phyloP scores from a whole-genome alignment of 2,113 vertebrate species.

The Pituophis catenifer region DNA sequence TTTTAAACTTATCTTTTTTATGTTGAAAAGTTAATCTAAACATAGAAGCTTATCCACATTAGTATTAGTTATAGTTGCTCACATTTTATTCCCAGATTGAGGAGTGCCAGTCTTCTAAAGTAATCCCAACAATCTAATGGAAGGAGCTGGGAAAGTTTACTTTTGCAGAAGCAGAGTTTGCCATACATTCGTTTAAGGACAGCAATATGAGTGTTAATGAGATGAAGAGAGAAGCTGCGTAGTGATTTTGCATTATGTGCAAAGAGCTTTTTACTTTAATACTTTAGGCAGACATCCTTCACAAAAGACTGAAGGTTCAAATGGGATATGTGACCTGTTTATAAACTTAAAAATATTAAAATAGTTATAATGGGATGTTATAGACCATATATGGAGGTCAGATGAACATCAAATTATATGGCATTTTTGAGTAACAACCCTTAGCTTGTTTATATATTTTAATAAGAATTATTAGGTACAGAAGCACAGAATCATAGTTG shows the following conservation, averaged over 20 bases:
- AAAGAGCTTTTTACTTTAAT: conserved; percentile 59
- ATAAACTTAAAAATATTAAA: conserved; percentile 46
- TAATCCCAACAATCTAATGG: conserved; percentile 45
- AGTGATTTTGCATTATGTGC: conserved; percentile 48
- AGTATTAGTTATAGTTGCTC: background rate
- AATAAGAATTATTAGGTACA: background rate
- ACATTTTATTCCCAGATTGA: background rate
- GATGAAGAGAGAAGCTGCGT: conserved; percentile 48
- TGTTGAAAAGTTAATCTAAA: background rate
- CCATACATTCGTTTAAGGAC: conserved; percentile 49
- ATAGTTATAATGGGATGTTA: conserved; percentile 47
- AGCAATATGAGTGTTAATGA: conserved; percentile 42
- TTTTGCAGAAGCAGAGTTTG: conserved; percentile 53
- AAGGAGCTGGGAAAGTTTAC: conserved; percentile 55
- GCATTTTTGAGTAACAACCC: conserved; percentile 11
- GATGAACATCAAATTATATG: conserved; percentile 25
- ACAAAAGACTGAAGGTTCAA: conserved; percentile 53
- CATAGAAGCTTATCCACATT: background rate
- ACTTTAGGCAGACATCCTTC: conserved; percentile 59
- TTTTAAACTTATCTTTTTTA: background rate
- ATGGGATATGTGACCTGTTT: conserved; percentile 45
- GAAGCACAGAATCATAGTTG: background rate
- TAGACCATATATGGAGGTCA: conserved; percentile 35
- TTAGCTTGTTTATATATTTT: conserved; percentile 18
- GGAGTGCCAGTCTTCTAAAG: background rate